These are phyloP conservation scores for Dolichopus griseipennis DNA, from an alignment of 2,888 invertebrate genomes.

Conservation along the genomic window DNA sequence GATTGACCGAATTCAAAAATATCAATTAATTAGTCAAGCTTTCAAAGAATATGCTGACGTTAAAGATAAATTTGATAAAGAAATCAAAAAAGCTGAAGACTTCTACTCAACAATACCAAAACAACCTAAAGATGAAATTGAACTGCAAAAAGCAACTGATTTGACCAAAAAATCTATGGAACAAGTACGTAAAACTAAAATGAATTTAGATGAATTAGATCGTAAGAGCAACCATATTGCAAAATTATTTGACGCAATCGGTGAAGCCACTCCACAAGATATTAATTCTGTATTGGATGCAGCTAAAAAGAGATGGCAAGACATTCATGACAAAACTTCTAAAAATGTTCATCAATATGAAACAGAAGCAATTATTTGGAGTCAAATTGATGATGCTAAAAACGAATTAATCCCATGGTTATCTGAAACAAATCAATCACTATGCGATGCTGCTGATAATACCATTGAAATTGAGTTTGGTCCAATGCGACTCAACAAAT, in stretches of 20 bases:
- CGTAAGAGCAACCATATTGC: conserved; percentile 51
- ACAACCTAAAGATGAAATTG: conserved; percentile 62
- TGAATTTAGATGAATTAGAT: conserved; percentile 67
- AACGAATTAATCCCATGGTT: conserved; percentile 78
- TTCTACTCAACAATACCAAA: conserved; percentile 55
- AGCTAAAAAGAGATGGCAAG: conserved; percentile 60
- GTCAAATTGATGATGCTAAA: conserved; percentile 79
- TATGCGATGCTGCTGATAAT: conserved; percentile 67
- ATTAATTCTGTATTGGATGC: conserved; percentile 45
- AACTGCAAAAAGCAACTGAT: conserved; percentile 61
- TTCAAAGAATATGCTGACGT: conserved; percentile 68
- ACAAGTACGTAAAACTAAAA: conserved; percentile 63
- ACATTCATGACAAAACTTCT: conserved; percentile 59
- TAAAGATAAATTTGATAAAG: conserved; percentile 59
- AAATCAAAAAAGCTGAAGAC: conserved; percentile 60
- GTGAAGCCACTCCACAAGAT: conserved; percentile 48
- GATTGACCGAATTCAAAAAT: conserved; percentile 64
- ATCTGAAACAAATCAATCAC: conserved; percentile 66
- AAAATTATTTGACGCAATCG: conserved; percentile 42
- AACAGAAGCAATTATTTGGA: conserved; percentile 85
- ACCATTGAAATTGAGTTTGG: conserved; percentile 73
- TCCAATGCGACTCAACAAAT: conserved; percentile 68
- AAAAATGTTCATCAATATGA: conserved; percentile 72
- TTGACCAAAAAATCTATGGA: conserved; percentile 69
- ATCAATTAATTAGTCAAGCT: conserved; percentile 61